Percentiles rank a stretch among this genome's conserved stretches.
phyloP scores from a whole-genome alignment of 2,113 vertebrate genomes.

The Aleadryas rufinucha region DNA sequence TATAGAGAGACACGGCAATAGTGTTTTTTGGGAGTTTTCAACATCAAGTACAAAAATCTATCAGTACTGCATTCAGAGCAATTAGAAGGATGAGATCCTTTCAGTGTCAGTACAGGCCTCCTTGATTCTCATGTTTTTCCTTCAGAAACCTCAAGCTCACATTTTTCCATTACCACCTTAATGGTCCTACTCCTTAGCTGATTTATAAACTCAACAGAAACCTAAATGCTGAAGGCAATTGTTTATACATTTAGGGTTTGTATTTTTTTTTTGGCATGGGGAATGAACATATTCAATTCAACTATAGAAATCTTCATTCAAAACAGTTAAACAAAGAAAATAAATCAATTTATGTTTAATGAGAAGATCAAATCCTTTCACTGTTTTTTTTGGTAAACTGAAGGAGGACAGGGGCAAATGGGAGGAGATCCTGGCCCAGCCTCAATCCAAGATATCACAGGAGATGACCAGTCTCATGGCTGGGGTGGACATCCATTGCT shows the following conservation, averaged over 20 bases:
- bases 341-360: neutral
- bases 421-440: fast-evolving
- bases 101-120: neutral
- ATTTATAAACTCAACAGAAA: neutral
- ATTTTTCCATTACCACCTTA: neutral
- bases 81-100: neutral
- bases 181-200: neutral
- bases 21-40: neutral
- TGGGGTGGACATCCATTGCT: neutral
- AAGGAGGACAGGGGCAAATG: neutral
- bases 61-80: neutral
- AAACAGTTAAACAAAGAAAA: neutral
- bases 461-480: neutral
- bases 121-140: neutral
- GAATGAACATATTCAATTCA: neutral
- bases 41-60: neutral
- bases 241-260: neutral
- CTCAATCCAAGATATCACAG: neutral
- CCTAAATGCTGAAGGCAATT: neutral
- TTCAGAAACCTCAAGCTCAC: neutral
- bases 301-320: neutral
- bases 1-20: neutral
- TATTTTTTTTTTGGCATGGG: neutral
- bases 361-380: neutral
- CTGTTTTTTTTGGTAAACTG: neutral